These are phyloP conservation scores for Triops longicaudatus DNA, from an alignment of 1,140 invertebrate species.

Conservation along the genomic window DNA sequence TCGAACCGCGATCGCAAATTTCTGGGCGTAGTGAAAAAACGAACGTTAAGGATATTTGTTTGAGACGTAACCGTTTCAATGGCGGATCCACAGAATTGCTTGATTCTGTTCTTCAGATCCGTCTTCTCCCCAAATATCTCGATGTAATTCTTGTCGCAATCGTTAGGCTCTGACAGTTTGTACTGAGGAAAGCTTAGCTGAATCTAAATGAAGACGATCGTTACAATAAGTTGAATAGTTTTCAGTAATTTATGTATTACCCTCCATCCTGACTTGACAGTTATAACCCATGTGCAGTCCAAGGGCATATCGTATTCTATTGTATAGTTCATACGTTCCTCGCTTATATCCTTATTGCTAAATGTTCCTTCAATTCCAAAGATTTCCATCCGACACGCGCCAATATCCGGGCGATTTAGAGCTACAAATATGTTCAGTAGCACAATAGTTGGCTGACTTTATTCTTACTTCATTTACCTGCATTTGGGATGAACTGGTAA, in stretches of 20 bases:
- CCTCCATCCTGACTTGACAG: conserved; percentile 55
- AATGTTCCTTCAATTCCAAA: conserved; percentile 45
- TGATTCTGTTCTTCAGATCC: conserved; percentile 48
- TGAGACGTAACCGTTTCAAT: conserved; percentile 57
- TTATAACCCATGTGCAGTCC: conserved; percentile 73
- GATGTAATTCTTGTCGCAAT: conserved; percentile 72
- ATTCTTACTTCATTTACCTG: conserved; percentile 33
- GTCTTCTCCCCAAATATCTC: conserved; percentile 62
- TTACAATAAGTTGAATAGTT: neutral
- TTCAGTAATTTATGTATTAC: conserved; percentile 39
- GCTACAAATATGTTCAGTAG: conserved; percentile 19
- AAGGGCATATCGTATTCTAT: conserved; percentile 49
- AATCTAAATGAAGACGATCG: conserved; percentile 47
- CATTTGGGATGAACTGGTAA: conserved; percentile 51
- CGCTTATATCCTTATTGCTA: conserved; percentile 46
- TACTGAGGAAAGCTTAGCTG: conserved; percentile 60
- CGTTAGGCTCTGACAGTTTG: conserved; percentile 61
- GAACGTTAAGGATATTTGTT: conserved; percentile 54
- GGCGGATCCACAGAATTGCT: conserved; percentile 69
- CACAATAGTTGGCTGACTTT: neutral
- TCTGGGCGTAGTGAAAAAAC: conserved; percentile 57
- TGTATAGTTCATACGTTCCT: conserved; percentile 44
- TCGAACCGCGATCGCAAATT: conserved; percentile 58
- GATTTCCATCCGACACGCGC: conserved; percentile 46
- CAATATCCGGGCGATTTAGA: conserved; percentile 43